phyloP scores from a whole-genome alignment of 2,113 vertebrate species.

The Planiliza haematocheilus region DNA sequence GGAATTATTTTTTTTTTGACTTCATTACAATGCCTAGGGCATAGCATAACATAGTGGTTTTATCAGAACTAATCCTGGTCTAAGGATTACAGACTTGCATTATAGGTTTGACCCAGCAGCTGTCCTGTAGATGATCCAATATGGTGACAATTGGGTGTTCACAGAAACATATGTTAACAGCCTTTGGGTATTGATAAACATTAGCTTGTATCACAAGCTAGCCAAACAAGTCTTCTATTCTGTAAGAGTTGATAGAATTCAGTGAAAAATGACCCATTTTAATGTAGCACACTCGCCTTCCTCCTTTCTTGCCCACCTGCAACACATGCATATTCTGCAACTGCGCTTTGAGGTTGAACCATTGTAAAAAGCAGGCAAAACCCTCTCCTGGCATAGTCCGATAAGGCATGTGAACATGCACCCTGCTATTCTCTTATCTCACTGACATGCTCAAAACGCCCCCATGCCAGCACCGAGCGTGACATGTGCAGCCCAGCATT shows the following conservation, averaged over 20 bases:
- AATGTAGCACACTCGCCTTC: neutral
- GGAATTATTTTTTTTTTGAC: slow-evolving; percentile 34
- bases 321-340: slow-evolving; percentile 37
- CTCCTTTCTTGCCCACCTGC: slow-evolving; percentile 31
- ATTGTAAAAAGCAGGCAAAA: slow-evolving; percentile 67
- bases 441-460: slow-evolving; percentile 75
- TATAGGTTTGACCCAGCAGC: slow-evolving; percentile 7
- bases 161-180: slow-evolving; percentile 2
- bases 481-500: slow-evolving; percentile 65
- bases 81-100: slow-evolving; percentile 28
- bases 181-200: neutral
- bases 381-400: slow-evolving; percentile 71
- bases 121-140: slow-evolving; percentile 7
- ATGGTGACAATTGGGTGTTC: neutral
- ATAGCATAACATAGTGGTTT: no score
- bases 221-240: slow-evolving; percentile 1
- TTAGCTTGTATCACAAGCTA: neutral
- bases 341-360: slow-evolving; percentile 54
- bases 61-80: slow-evolving; percentile 33
- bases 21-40: slow-evolving; percentile 36
- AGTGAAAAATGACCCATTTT: slow-evolving; percentile 42
- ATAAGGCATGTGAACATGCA: slow-evolving; percentile 81
- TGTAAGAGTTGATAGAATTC: slow-evolving; percentile 26
- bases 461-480: slow-evolving; percentile 63
- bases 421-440: slow-evolving; percentile 81